Percentiles rank a stretch among this genome's conserved stretches.
These are phyloP conservation scores for Lissocephala sabroskyi DNA, from an alignment of 2,888 invertebrate species.

Conservation along the genomic window DNA sequence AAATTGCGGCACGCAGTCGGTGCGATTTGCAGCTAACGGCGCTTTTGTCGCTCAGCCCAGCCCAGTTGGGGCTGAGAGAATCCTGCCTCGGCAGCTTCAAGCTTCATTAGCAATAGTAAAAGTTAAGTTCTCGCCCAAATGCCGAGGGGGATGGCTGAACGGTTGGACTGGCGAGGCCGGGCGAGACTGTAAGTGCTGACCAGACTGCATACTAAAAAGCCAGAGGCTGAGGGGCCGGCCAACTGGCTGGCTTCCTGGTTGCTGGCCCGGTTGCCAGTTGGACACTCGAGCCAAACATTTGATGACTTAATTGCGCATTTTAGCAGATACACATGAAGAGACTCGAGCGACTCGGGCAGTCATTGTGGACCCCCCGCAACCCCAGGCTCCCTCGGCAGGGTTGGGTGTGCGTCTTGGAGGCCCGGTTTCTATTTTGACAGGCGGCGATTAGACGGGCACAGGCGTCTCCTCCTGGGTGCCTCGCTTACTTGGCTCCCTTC, in stretches of 20 bases:
- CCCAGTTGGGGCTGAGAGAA: too few species aligned
- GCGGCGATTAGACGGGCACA: conserved; percentile 40
- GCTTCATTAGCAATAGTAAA: conserved; percentile 47
- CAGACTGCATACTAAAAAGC: too few species aligned
- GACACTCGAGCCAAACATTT: conserved; percentile 44
- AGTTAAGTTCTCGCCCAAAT: too few species aligned
- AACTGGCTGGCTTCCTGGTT: conserved; percentile 16
- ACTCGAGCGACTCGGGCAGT: too few species aligned
- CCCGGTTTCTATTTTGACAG: conserved; percentile 53
- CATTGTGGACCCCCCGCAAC: neutral
- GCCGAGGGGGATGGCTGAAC: too few species aligned
- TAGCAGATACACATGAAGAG: conserved; percentile 35
- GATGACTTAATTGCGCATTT: conserved; percentile 61
- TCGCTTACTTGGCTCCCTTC: neutral
- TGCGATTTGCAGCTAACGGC: too few species aligned
- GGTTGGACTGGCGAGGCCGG: too few species aligned
- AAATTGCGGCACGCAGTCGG: too few species aligned
- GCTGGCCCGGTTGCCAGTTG: conserved; percentile 27
- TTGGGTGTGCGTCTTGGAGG: conserved; percentile 8
- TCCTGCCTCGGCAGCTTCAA: conserved; percentile 20
- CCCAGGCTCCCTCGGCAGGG: neutral
- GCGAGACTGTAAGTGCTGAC: too few species aligned
- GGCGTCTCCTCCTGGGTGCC: neutral
- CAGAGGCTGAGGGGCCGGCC: neutral
- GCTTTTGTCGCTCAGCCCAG: too few species aligned